These are phyloP conservation scores for Cosmia trapezina DNA, from an alignment of 2,888 invertebrate genomes.

Conservation along the genomic window DNA sequence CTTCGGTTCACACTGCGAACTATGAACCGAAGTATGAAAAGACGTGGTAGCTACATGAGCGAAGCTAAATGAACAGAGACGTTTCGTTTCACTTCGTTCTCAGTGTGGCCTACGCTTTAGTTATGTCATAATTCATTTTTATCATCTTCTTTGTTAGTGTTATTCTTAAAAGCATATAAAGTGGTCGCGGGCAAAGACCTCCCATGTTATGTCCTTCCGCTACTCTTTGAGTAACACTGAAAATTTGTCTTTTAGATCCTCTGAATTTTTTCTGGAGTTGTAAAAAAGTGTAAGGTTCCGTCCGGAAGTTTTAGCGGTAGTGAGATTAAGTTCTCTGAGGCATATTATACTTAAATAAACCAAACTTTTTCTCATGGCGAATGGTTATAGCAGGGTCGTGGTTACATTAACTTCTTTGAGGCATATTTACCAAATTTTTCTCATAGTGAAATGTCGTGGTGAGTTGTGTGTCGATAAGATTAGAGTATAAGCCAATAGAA, in stretches of 20 bases:
- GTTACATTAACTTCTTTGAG: slow-evolving; percentile 2
- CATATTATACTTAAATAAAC: neutral
- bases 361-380: neutral
- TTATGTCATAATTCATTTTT: slow-evolving; percentile 6
- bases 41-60: too few relatives aligned
- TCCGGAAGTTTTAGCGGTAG: neutral
- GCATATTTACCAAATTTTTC: neutral
- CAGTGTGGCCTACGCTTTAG: neutral
- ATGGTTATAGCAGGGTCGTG: neutral
- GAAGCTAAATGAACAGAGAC: too few relatives aligned
- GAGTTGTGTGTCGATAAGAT: slow-evolving; percentile 16
- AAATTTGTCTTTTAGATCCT: neutral
- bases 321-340: neutral
- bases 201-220: too few relatives aligned
- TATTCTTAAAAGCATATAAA: slow-evolving; percentile 20
- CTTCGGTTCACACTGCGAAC: too few relatives aligned
- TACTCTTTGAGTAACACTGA: neutral
- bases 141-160: slow-evolving; percentile 11
- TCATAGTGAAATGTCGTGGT: neutral
- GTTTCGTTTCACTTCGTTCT: too few relatives aligned
- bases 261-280: neutral
- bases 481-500: slow-evolving; percentile 13
- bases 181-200: neutral
- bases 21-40: too few relatives aligned
- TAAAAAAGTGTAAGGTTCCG: neutral